Percentiles rank a stretch among this genome's conserved stretches.
Conservation (phyloP, 2,888 invertebrate species). For the Keiferia lycopersicella region DNA sequence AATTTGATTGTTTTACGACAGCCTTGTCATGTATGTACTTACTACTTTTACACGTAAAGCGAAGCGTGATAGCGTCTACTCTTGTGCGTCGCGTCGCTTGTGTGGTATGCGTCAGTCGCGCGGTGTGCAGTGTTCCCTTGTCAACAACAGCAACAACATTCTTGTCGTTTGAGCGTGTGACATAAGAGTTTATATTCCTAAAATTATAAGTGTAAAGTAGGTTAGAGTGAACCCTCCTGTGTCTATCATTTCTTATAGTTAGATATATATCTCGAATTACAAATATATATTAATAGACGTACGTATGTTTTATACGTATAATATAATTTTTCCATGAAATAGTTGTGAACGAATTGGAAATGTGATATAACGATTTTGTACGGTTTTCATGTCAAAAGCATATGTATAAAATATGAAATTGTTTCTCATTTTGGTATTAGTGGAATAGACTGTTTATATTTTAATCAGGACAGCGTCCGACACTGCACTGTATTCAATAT, state of each 20-base stretch:
- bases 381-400: conserved; percentile 33
- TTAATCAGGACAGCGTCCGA: neutral
- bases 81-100: too few species aligned
- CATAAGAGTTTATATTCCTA: neutral
- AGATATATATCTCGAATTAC: neutral
- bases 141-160: neutral
- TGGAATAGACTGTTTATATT: conserved; percentile 24
- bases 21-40: too few species aligned
- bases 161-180: neutral
- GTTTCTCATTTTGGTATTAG: conserved; percentile 26
- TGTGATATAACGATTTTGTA: conserved; percentile 52
- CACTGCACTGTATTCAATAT: neutral
- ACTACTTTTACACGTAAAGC: too few species aligned
- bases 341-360: conserved; percentile 49
- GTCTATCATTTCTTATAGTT: conserved; percentile 9
- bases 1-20: too few species aligned
- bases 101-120: neutral
- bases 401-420: conserved; percentile 18
- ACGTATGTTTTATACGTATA: neutral
- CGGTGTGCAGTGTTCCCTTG: neutral
- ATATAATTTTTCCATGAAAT: conserved; percentile 50
- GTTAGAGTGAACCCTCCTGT: neutral
- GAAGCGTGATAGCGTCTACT: too few species aligned
- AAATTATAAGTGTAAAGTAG: conserved; percentile 20
- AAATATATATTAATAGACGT: too few species aligned